Conservation (phyloP, 2,888 invertebrate species). For the Altica lythri region DNA sequence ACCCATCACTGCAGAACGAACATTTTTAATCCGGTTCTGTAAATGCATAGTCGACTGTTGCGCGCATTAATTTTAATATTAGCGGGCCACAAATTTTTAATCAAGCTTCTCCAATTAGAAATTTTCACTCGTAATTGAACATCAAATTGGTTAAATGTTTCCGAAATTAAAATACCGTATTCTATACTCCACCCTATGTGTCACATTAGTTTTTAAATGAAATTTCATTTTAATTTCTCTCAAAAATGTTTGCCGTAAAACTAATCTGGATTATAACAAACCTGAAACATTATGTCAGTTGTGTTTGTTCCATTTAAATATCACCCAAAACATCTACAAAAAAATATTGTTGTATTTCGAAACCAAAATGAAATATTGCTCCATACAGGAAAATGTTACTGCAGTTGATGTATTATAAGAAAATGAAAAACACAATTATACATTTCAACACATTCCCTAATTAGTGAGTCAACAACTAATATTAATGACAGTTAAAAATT, state of each 20-base stretch:
- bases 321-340: too few relatives aligned
- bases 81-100: conserved; percentile 53
- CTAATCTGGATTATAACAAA: conserved; percentile 7
- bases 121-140: conserved; percentile 47
- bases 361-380: too few relatives aligned
- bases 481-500: too few relatives aligned
- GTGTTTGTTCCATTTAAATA: not conserved
- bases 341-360: too few relatives aligned
- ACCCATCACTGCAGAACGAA: too few relatives aligned
- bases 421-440: too few relatives aligned
- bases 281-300: conserved; percentile 9
- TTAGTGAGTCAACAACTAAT: too few relatives aligned
- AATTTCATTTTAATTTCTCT: conserved; percentile 21
- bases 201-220: conserved; percentile 25
- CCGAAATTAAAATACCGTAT: conserved; percentile 42
- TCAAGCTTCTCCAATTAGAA: conserved; percentile 50
- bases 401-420: too few relatives aligned
- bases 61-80: conserved; percentile 52
- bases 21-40: conserved; percentile 7
- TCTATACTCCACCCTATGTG: conserved; percentile 25
- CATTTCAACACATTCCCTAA: too few relatives aligned
- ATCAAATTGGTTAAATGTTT: conserved; percentile 48
- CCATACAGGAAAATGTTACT: too few relatives aligned
- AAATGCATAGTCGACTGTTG: conserved; percentile 43
- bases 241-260: not conserved